These are phyloP conservation scores for Paracanthobrama guichenoti DNA, from an alignment of 2,113 vertebrate species.

Conservation along the genomic window DNA sequence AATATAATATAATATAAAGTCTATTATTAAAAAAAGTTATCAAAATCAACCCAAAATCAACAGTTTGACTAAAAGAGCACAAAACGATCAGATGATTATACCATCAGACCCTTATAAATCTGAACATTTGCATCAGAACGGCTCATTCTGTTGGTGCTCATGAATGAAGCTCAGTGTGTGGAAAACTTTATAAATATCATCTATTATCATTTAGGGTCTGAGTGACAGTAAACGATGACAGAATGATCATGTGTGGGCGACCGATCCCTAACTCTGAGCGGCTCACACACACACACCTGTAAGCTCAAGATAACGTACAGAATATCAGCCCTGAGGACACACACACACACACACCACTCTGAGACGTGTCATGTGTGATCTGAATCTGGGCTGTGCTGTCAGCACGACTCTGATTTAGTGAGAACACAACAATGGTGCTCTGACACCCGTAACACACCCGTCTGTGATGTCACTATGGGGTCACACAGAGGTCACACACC, in stretches of 20 bases:
- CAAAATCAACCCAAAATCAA: neutral
- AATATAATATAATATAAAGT: too few species aligned
- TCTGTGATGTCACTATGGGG: slow-evolving; percentile 67
- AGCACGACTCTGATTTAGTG: slow-evolving; percentile 23
- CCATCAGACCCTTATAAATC: too few species aligned
- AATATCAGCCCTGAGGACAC: slow-evolving; percentile 32
- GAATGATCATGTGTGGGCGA: too few species aligned
- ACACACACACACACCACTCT: neutral
- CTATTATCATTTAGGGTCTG: too few species aligned
- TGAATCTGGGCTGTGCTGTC: neutral
- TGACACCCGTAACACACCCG: slow-evolving; percentile 29
- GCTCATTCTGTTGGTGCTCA: too few species aligned
- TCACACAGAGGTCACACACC: slow-evolving; percentile 62
- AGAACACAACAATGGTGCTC: neutral
- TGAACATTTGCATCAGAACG: too few species aligned
- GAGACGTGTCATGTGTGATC: neutral
- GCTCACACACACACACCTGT: neutral
- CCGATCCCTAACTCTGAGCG: neutral
- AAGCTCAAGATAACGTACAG: slow-evolving; percentile 4
- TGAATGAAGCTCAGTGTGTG: too few species aligned
- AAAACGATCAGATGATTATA: too few species aligned
- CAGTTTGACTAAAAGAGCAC: neutral
- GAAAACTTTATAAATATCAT: too few species aligned
- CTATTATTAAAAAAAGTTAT: too few species aligned
- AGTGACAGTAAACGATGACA: too few species aligned